phyloP scores from a whole-genome alignment of 1,140 invertebrate species.

The Zaprionus inermis region DNA sequence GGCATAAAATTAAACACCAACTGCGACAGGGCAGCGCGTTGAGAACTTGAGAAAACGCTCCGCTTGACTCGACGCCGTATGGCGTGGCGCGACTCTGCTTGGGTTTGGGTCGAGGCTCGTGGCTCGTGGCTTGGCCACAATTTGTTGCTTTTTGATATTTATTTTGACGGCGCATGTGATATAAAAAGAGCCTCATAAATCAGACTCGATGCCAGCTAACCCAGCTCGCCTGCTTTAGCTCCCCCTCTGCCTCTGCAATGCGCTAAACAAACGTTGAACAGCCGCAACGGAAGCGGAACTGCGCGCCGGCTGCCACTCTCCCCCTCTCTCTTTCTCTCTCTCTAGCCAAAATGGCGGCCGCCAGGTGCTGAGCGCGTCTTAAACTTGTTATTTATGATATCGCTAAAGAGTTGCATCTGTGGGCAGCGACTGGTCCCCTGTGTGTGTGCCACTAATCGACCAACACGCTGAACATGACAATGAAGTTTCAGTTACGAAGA shows the following conservation, averaged over 20 bases:
- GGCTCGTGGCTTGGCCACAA: conserved; percentile 62
- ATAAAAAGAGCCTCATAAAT: conserved; percentile 72
- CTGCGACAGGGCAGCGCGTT: conserved; percentile 27
- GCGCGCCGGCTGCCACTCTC: background rate
- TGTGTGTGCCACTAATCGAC: conserved; percentile 27
- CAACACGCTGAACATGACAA: conserved; percentile 2
- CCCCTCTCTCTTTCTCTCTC: background rate
- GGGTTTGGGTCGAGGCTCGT: conserved; percentile 18
- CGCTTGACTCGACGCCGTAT: conserved; percentile 14
- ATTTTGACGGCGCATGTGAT: conserved; percentile 66
- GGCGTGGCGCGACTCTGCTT: no score
- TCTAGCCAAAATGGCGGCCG: conserved; percentile 36
- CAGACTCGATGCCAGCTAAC: conserved; percentile 32
- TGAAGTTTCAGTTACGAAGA: background rate
- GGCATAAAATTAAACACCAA: conserved; percentile 72
- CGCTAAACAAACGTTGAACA: conserved; percentile 28
- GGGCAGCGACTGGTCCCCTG: background rate
- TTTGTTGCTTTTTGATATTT: conserved; percentile 82
- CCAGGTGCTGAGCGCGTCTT: conserved; percentile 62
- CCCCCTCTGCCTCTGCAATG: no score
- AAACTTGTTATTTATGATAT: conserved; percentile 73
- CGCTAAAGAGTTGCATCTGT: conserved; percentile 54
- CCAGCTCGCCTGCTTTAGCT: background rate
- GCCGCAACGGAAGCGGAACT: conserved; percentile 44
- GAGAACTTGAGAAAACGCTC: conserved; percentile 32